A percentile compares a stretch with the other conserved stretches of the same genome.
These are phyloP conservation scores for Rhopilema esculentum DNA, from an alignment of 30 jellyfish, hydroid and myxozoan species.

Conservation along the genomic window DNA sequence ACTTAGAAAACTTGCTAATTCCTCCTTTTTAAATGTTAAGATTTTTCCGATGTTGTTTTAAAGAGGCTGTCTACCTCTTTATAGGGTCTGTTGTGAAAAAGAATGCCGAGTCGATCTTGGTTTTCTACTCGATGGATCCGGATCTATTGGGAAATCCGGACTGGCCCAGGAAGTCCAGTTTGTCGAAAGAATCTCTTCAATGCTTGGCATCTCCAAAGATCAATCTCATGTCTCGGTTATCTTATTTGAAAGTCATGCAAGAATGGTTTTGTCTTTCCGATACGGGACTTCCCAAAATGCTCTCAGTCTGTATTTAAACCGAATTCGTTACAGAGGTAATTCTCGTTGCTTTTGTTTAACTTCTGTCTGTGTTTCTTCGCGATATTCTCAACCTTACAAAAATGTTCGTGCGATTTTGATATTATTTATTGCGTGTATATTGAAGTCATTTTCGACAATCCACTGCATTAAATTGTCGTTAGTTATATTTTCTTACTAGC, in stretches of 20 bases:
- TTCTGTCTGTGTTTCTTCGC: too few relatives aligned
- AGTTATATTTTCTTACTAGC: too few relatives aligned
- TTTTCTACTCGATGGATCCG: slow-evolving; percentile 41
- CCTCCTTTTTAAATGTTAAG: too few relatives aligned
- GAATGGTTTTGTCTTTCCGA: slow-evolving; percentile 10
- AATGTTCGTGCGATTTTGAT: too few relatives aligned
- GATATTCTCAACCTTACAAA: too few relatives aligned
- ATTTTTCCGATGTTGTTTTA: background rate
- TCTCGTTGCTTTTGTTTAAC: too few relatives aligned
- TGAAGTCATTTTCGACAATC: too few relatives aligned
- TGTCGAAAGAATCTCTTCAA: background rate
- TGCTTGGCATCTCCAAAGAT: background rate
- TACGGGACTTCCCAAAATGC: background rate
- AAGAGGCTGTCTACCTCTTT: background rate
- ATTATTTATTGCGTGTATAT: too few relatives aligned
- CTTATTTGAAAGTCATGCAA: slow-evolving; percentile 20
- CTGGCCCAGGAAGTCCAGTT: slow-evolving; percentile 3
- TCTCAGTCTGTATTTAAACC: background rate
- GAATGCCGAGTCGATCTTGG: slow-evolving; percentile 46
- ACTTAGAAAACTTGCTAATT: too few relatives aligned
- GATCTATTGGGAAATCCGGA: slow-evolving; percentile 18
- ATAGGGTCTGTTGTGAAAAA: background rate
- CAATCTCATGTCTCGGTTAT: background rate
- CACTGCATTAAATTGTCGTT: too few relatives aligned
- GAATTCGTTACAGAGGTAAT: slow-evolving; percentile 12